Percentiles rank a stretch among this genome's conserved stretches.
phyloP scores from a whole-genome alignment of 2,113 vertebrate species.

The Seriola dumerili region DNA sequence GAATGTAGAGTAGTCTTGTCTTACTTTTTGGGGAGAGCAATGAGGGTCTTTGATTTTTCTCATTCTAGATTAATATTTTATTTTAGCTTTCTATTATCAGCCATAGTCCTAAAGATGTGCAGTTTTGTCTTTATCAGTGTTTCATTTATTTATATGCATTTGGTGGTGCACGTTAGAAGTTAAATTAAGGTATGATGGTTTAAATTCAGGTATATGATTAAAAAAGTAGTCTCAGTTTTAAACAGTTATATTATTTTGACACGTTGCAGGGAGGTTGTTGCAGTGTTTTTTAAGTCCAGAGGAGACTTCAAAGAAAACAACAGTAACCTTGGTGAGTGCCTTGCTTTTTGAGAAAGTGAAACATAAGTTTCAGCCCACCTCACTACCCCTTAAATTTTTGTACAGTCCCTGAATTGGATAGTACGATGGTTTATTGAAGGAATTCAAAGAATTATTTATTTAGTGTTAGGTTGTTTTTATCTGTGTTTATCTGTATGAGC shows the following conservation, averaged over 20 bases:
- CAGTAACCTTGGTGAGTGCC: background rate
- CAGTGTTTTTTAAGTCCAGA: background rate
- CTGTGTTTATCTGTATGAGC: background rate
- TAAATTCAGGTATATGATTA: background rate
- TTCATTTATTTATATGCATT: background rate
- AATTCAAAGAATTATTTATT: slow-evolving; percentile 2
- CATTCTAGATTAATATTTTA: background rate
- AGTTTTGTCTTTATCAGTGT: background rate
- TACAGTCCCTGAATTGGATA: background rate
- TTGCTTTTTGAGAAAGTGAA: background rate
- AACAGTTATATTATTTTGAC: background rate
- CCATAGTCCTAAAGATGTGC: background rate
- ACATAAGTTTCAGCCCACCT: background rate
- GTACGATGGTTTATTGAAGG: background rate
- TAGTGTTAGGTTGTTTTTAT: background rate
- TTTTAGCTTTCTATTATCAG: background rate
- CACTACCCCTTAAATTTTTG: background rate
- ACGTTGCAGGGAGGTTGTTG: background rate
- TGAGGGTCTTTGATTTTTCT: background rate
- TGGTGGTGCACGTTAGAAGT: background rate
- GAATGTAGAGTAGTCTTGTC: background rate
- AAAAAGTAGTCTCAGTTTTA: no score
- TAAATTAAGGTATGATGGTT: background rate
- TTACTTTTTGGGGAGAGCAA: background rate
- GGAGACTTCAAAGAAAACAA: background rate